Evolutionary conservation across 2,888 invertebrate species (phyloP).

Genomic region (Conchocele bisecta): DNA sequence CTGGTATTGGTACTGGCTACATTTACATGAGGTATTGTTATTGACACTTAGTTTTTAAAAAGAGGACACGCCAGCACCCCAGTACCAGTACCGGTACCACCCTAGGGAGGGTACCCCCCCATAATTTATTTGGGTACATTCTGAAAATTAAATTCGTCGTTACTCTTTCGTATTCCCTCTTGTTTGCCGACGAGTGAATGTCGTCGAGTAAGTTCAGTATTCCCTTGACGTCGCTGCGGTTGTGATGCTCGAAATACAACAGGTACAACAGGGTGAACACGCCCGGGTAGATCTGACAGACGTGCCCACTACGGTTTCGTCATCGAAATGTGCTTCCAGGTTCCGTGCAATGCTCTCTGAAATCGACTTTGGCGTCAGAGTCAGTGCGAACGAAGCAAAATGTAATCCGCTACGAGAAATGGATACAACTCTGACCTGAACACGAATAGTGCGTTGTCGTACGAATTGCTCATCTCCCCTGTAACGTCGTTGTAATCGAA

Average conservation of each 20-base stretch:
- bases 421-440: slow-evolving; percentile 4
- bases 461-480: slow-evolving; percentile 7
- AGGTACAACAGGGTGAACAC: slow-evolving; percentile 3
- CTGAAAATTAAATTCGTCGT: background rate
- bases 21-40: too few relatives aligned
- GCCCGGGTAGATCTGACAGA: slow-evolving; percentile 11
- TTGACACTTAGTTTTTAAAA: too few relatives aligned
- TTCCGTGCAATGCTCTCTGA: background rate
- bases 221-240: slow-evolving; percentile 6
- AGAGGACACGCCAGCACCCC: too few relatives aligned
- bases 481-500: slow-evolving; percentile 19
- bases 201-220: slow-evolving; percentile 5
- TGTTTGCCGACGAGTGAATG: too few relatives aligned
- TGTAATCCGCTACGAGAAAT: slow-evolving; percentile 18
- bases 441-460: slow-evolving; percentile 16
- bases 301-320: background rate
- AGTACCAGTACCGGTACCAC: too few relatives aligned
- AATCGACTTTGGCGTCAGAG: background rate
- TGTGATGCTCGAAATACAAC: slow-evolving; percentile 4
- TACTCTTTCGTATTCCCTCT: too few relatives aligned
- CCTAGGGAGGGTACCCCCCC: too few relatives aligned
- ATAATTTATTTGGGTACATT: too few relatives aligned
- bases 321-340: background rate
- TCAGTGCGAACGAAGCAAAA: slow-evolving; percentile 2
- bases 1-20: too few relatives aligned